Conservation (phyloP, 2,113 vertebrate genomes). For the Prietella phreatophila region DNA sequence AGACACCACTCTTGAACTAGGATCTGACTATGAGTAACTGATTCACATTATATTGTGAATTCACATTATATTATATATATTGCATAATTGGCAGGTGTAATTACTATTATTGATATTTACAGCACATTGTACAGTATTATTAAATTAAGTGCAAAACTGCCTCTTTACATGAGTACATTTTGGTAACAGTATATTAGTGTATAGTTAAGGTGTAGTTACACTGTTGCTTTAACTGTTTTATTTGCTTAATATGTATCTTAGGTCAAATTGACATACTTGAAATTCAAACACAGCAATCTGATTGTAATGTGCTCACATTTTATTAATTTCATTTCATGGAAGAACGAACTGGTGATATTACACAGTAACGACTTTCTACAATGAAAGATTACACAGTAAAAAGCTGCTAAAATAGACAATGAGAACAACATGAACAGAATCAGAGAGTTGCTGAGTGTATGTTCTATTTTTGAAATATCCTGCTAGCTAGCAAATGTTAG, state of each 20-base stretch:
- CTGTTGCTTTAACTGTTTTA: not conserved
- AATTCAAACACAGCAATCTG: not conserved
- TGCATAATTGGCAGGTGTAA: not conserved
- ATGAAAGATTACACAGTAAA: not conserved
- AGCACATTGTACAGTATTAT: not conserved
- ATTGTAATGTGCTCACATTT: not conserved
- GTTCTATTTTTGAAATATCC: not conserved
- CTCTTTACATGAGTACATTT: not conserved
- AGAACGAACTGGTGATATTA: not conserved
- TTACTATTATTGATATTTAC: not conserved
- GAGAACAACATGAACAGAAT: not conserved
- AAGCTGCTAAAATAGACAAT: not conserved
- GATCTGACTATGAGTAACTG: not conserved
- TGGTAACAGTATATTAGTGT: not conserved
- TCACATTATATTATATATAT: no score
- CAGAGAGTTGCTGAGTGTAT: not conserved
- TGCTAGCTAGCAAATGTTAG: not conserved
- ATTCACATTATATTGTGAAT: not conserved
- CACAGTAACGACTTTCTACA: not conserved
- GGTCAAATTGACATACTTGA: not conserved
- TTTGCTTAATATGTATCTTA: not conserved
- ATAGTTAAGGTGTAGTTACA: not conserved
- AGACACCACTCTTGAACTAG: not conserved
- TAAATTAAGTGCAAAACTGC: not conserved
- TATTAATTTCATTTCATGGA: not conserved